Conservation (phyloP, 2,888 invertebrate species). For the Leptinotarsa tumamoca region DNA sequence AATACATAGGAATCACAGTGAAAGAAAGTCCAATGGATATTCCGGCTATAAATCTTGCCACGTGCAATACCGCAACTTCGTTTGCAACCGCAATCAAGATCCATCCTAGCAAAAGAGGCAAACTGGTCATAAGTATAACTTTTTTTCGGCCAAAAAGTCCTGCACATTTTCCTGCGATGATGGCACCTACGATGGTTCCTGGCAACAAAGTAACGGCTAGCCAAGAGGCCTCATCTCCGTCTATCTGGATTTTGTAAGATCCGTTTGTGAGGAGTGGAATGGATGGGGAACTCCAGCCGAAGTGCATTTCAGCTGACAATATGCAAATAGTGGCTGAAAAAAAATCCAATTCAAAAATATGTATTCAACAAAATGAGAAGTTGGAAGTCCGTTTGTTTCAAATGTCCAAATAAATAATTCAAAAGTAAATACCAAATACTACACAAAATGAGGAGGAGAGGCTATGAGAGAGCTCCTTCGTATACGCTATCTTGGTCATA, state of each 20-base stretch:
- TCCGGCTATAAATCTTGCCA: constrained; percentile 13
- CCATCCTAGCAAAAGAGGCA: constrained; percentile 11
- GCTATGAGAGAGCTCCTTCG: too few species aligned
- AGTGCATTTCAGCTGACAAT: constrained; percentile 13
- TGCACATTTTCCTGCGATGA: not conserved
- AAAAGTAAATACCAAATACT: too few species aligned
- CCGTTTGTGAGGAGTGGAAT: constrained; percentile 10
- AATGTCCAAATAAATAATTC: too few species aligned
- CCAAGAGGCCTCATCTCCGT: constrained; percentile 15
- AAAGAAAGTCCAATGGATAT: constrained; percentile 6
- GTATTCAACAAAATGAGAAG: not conserved
- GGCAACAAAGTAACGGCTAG: not conserved
- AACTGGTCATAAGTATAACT: not conserved
- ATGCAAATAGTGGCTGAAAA: not conserved
- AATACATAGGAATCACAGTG: constrained; percentile 17
- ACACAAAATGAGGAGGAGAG: too few species aligned
- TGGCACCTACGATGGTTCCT: constrained; percentile 10
- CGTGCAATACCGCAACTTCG: not conserved
- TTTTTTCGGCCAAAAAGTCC: not conserved
- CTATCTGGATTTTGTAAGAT: not conserved
- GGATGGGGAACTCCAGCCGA: constrained; percentile 19
- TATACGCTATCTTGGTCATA: too few species aligned
- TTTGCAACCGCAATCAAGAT: constrained; percentile 12
- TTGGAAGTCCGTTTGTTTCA: too few species aligned
- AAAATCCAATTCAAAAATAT: not conserved